phyloP scores from a whole-genome alignment of 2,888 invertebrate genomes.

The Ecliptopera silaceata region DNA sequence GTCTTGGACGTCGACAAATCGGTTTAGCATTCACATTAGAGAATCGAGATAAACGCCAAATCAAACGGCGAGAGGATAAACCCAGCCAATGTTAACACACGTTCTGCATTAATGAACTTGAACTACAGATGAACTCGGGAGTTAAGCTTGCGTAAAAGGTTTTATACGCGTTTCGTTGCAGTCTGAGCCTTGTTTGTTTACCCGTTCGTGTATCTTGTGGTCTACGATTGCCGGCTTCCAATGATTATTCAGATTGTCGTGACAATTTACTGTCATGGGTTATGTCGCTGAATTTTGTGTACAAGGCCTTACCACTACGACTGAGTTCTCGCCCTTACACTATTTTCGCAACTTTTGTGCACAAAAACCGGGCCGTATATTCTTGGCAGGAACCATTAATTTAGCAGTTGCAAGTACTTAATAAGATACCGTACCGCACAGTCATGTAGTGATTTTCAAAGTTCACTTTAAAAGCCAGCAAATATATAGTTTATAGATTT shows the following conservation, averaged over 20 bases:
- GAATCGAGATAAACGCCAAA: slow-evolving; percentile 61
- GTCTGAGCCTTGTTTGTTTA: not conserved
- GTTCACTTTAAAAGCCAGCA: not conserved
- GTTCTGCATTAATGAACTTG: slow-evolving; percentile 70
- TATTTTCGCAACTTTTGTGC: no score
- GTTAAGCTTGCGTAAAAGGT: slow-evolving; percentile 27
- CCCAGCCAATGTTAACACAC: slow-evolving; percentile 47
- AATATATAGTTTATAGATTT: no score
- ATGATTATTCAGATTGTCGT: not conserved
- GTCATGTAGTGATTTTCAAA: not conserved
- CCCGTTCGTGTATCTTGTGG: not conserved
- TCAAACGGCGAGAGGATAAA: slow-evolving; percentile 68
- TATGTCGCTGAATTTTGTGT: not conserved
- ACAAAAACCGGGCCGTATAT: no score
- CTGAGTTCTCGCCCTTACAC: no score
- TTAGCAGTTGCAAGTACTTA: no score
- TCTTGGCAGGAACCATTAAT: not conserved
- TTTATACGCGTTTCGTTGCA: slow-evolving; percentile 18
- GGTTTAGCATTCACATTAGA: slow-evolving; percentile 67
- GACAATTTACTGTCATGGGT: not conserved
- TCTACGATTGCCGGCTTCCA: not conserved
- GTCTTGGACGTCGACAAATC: slow-evolving; percentile 75
- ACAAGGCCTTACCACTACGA: no score
- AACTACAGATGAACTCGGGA: slow-evolving; percentile 37
- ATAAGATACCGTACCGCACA: not conserved